Conservation (phyloP, 2,888 invertebrate species). For the Eurois occulta region DNA sequence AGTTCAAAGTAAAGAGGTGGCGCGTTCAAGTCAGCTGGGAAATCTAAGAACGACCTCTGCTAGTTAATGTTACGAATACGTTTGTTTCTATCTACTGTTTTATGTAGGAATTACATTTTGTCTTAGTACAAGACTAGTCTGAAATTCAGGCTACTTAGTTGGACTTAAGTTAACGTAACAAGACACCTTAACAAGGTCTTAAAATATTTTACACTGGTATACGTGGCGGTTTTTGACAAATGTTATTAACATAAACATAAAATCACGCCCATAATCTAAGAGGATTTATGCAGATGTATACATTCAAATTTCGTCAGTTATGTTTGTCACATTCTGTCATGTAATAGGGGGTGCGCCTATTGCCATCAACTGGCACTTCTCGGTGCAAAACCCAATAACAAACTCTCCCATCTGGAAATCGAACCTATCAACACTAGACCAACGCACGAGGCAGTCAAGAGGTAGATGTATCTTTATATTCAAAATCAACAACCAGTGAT, state of each 20-base stretch:
- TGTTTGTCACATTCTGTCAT: no score
- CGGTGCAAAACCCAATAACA: background rate
- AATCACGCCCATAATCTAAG: background rate
- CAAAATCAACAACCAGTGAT: background rate
- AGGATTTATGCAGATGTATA: background rate
- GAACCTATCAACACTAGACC: background rate
- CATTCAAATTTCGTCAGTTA: background rate
- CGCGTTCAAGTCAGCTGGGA: conserved; percentile 46
- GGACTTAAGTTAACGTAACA: no score
- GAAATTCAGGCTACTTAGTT: conserved; percentile 7
- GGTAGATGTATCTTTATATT: background rate
- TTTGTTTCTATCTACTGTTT: conserved; percentile 44
- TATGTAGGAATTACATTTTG: conserved; percentile 45
- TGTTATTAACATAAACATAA: background rate
- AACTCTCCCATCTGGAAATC: background rate
- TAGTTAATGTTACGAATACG: conserved; percentile 55
- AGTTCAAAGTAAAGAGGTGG: conserved; percentile 37
- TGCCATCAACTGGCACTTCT: background rate
- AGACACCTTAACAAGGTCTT: background rate
- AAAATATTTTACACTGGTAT: background rate
- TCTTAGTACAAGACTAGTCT: conserved; percentile 3
- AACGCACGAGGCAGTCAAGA: background rate
- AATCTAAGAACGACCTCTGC: conserved; percentile 53
- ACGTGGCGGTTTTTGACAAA: background rate
- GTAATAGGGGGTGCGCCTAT: background rate